Base-by-base conservation (phyloP, 2,113 vertebrate genomes). In the Chionis minor region DNA sequence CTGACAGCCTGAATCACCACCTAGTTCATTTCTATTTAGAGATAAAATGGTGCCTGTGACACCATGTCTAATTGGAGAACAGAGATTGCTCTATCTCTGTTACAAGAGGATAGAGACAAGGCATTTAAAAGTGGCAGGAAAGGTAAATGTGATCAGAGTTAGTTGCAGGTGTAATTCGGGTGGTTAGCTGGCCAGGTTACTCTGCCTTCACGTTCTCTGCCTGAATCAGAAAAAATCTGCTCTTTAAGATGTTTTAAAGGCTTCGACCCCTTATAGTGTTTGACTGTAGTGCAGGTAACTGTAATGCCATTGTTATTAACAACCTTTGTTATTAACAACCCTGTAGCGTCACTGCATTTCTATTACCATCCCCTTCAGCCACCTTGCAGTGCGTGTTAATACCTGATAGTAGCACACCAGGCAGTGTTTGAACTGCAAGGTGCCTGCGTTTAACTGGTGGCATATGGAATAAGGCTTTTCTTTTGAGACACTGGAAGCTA, bases 21-120 rank as follows among this genome's bases (percentile, higher is more conserved):
- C 55, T 9, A 11, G 3, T 13, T 81, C 38, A 13, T 84, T 69
- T 44, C 24, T 70, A 51, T 69, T 59, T 28, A 20, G 49, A 80
- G 79, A 56, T 55, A 69, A 88, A 93, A 45, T 23, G 35, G 28
- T 74, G 49, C 35, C 44, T 33, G 21, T 44, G 62, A 17, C 77
- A 78, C 65, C 28, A 1, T 6, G 21, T 49, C 56, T 55, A 20
- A 8, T 1, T 32, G 47, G 11, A 58, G 40, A 78, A 5, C 38
- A 88, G 2, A 0, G 38, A 9, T 56, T 2, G 0, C 33, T 59
- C n/a, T 22, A 2, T 70, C 63, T 86, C 77, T 4, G 3, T 22
- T 26, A 59, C 22, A 6, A 61, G n/a, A 42, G 3, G 7, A 38
- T 27, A 51, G 35, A 38, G 9, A 24, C 5, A 7, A 30, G 56